A percentile compares a stretch with the other conserved stretches of the same genome.
Evolutionary conservation across 2,797 vertebrate genomes (phyloP).

Genomic region (Chaetophractus vellerosus): DNA sequence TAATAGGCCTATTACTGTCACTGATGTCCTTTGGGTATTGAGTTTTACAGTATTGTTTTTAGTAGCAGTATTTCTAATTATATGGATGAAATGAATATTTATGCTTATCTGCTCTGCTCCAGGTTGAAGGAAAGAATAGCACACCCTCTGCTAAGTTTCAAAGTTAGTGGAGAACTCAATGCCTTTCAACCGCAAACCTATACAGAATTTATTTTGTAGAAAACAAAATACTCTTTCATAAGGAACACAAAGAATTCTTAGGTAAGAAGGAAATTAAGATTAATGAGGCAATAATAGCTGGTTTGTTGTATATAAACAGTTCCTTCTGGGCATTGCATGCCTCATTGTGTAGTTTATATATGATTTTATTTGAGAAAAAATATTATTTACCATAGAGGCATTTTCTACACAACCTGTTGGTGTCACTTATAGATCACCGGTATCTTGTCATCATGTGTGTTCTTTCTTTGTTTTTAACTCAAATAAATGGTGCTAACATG

Average conservation of each 20-base stretch:
- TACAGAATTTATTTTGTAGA: not conserved
- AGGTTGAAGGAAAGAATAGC: not conserved
- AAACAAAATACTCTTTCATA: constrained; percentile 72
- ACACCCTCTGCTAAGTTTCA: not conserved
- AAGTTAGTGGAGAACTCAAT: not conserved
- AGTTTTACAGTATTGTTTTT: not conserved
- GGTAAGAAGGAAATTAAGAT: constrained; percentile 85
- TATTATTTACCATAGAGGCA: constrained; percentile 79
- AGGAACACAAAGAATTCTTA: constrained; percentile 68
- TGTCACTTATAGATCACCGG: constrained; percentile 79
- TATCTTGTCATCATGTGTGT: constrained; percentile 49
- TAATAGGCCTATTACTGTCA: not conserved
- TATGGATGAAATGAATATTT: not conserved
- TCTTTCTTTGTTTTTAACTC: constrained; percentile 72
- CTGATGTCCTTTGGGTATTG: not conserved
- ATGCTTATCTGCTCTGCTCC: not conserved
- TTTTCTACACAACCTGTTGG: constrained; percentile 80
- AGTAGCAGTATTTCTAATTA: constrained; percentile 21
- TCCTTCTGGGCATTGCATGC: constrained; percentile 68
- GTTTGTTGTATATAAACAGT: not conserved
- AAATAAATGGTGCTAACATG: constrained; percentile 65
- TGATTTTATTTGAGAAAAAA: constrained; percentile 81
- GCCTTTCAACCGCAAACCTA: constrained; percentile 16
- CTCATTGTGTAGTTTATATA: constrained; percentile 83
- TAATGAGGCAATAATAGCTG: constrained; percentile 84